Conservation (phyloP, 2,888 invertebrate genomes). For the Falcaria lacertinaria region DNA sequence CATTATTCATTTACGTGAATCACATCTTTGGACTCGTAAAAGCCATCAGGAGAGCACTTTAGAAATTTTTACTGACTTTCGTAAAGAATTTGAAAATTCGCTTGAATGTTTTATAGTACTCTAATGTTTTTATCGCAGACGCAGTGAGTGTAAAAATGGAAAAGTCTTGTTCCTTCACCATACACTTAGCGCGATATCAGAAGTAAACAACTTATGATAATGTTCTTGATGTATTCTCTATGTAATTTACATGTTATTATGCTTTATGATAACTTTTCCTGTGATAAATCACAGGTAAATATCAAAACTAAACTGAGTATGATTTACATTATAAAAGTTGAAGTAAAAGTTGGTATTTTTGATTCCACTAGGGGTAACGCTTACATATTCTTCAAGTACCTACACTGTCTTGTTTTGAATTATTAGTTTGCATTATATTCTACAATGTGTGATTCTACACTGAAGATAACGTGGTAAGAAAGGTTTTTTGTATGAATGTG, state of each 20-base stretch:
- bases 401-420: too few species aligned
- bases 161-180: constrained; percentile 47
- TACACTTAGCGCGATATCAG: not conserved
- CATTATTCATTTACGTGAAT: constrained; percentile 54
- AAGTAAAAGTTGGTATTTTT: too few species aligned
- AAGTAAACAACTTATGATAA: not conserved
- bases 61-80: constrained; percentile 44
- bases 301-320: too few species aligned
- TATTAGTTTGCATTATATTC: too few species aligned
- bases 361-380: too few species aligned
- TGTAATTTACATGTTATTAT: not conserved
- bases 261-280: not conserved
- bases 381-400: too few species aligned
- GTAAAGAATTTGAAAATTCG: constrained; percentile 48
- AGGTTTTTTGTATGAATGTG: too few species aligned
- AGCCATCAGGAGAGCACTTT: constrained; percentile 44
- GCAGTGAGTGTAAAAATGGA: constrained; percentile 43
- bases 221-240: not conserved
- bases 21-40: constrained; percentile 49
- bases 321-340: too few species aligned
- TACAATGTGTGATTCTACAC: too few species aligned
- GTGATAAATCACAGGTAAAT: not conserved
- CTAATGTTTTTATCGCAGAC: constrained; percentile 40
- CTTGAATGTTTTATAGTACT: constrained; percentile 52
- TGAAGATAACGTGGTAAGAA: too few species aligned